Evolutionary conservation across 92 coral and sea anemone species (phyloP), one percentile per base, ranked within the genome.

Genomic region (Muricea muricata): DNA sequence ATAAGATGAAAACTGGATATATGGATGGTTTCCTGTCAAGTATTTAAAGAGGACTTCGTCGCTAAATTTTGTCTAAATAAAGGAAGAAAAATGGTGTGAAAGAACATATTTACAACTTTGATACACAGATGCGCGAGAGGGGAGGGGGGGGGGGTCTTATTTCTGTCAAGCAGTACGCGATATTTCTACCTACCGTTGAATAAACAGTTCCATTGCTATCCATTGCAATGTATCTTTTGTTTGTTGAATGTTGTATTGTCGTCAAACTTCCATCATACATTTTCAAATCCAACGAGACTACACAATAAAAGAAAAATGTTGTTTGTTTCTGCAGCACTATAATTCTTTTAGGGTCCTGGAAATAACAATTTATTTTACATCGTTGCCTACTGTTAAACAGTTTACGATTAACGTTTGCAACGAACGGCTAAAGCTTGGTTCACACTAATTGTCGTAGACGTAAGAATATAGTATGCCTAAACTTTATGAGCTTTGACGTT

Each of bases 171-270:
- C n/a, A n/a, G n/a, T n/a, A n/a, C 61, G 20, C 25, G 20, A 54
- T 17, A 0, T 54, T 61, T 61, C 8, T 6, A 58, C 91, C 41
- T 84, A 93, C 97, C 90, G 92, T 82, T 23, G 97, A 52, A 84
- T 81, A 90, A 0, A 93, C 75, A 26, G 76, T 77, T 23, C 97
- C 97, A 31, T 45, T 76, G 70, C 79, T 74, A 48, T 72, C 65
- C 90, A 93, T 93, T 40, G 93, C 97, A 18, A 93, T 79, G 39
- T 84, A 93, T 14, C 90, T 78, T 41, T 86, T 84, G 6, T 84
- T 69, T 57, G 50, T 70, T 17, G 68, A 67, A 50, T 89, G 83
- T 40, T 75, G 86, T 18, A 93, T 66, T 29, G 90, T 78, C 17
- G 90, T 81, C 72, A 84, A 33, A 26, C 80, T 65, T 0, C 30